Evolutionary conservation across 2,888 invertebrate genomes (phyloP).

Genomic region (Azorinus chamasolen): DNA sequence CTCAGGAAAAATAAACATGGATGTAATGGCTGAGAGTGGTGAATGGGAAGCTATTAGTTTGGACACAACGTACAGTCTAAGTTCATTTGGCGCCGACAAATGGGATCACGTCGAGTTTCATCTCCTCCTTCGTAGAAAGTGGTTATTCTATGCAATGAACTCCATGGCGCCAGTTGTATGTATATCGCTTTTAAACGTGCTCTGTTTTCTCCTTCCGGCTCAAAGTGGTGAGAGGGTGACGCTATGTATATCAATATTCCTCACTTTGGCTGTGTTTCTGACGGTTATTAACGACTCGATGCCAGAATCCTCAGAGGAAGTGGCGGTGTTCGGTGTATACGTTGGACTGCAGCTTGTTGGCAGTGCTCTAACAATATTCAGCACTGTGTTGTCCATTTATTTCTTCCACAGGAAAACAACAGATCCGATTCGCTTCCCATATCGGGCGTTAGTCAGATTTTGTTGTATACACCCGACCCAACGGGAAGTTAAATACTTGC

Average conservation of each 20-base stretch:
- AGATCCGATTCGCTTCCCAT: constrained; percentile 31
- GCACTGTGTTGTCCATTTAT: constrained; percentile 61
- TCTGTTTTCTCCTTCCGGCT: constrained; percentile 54
- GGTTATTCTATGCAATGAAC: constrained; percentile 44
- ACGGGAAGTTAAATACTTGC: no score
- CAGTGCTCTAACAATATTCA: constrained; percentile 58
- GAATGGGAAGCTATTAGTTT: constrained; percentile 36
- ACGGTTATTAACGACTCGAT: constrained; percentile 63
- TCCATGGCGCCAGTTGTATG: constrained; percentile 48
- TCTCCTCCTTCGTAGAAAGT: constrained; percentile 31
- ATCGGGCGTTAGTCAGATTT: constrained; percentile 18
- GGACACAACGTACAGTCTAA: neutral
- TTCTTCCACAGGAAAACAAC: constrained; percentile 53
- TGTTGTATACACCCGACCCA: constrained; percentile 15
- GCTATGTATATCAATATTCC: constrained; percentile 57
- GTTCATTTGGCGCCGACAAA: constrained; percentile 14
- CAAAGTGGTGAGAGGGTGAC: constrained; percentile 54
- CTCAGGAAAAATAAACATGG: constrained; percentile 7
- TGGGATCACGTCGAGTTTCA: constrained; percentile 32
- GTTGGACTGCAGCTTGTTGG: constrained; percentile 65
- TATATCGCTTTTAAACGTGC: constrained; percentile 44
- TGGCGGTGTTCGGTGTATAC: constrained; percentile 64
- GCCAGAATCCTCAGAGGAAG: constrained; percentile 67
- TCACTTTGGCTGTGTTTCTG: constrained; percentile 68
- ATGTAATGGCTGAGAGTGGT: constrained; percentile 32